Evolutionary conservation across 2,888 invertebrate species (phyloP).

Genomic region (Sympetrum striolatum): DNA sequence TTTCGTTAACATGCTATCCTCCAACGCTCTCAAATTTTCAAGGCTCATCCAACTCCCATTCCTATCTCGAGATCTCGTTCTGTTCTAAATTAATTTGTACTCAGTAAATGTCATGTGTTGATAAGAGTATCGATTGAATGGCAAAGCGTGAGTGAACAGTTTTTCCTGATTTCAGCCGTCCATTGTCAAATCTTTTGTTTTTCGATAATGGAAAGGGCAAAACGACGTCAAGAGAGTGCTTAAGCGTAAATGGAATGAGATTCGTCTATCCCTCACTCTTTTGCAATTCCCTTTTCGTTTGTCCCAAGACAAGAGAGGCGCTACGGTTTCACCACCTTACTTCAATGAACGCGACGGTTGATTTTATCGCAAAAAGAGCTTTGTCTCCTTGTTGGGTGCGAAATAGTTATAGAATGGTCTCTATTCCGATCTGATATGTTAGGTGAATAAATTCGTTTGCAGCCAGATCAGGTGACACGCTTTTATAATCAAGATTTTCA

Average conservation of each 20-base stretch:
- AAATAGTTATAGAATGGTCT: no score
- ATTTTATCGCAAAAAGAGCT: no score
- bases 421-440: no score
- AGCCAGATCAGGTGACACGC: no score
- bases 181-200: background rate
- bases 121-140: background rate
- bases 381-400: no score
- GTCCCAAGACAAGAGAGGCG: background rate
- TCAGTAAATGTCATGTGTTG: background rate
- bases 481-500: no score
- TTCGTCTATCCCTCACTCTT: background rate
- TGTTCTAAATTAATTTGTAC: background rate
- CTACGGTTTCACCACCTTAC: background rate
- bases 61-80: background rate
- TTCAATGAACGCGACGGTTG: background rate
- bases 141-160: background rate
- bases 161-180: background rate
- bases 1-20: background rate
- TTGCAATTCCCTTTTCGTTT: no score
- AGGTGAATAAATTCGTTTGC: no score
- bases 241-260: background rate
- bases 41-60: background rate
- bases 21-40: background rate
- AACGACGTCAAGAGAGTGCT: background rate
- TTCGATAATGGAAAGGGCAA: background rate